Evolutionary conservation across 1,140 invertebrate genomes (phyloP), one percentile per base, ranked within the genome.

Genomic region (Carcinoscorpius rotundicauda): DNA sequence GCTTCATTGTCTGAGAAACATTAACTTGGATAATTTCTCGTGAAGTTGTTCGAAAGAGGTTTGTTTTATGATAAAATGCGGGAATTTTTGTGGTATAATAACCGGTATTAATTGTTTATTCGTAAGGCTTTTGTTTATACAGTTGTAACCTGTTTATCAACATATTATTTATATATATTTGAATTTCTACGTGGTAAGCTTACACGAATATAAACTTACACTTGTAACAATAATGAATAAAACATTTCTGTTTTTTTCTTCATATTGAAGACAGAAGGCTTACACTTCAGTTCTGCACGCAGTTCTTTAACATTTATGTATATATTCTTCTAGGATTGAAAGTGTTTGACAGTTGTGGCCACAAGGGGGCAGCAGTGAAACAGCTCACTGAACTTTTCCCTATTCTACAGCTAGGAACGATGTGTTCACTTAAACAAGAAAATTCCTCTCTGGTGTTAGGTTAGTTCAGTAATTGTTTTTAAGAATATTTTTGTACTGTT

Each of bases 281-380:
- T 61, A 9, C 50, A 6, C 6, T 59, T 59, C 6, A 6, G 48
- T 11, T 29, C 8, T 51, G 29, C 29, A 50, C 52, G 60, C 52
- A 6, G 10, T 51, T 50, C 8, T 61, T 61, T 61, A 4, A 51
- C 6, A 55, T 48, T 59, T 8, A n/a, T 11, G 11, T 53, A n/a
- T 64, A 4, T 50, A 61, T 8, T 49, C 5, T 66, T 9, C 11
- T 53, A 72, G 71, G 71, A 52, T 62, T 72, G 49, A 66, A 66
- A 64, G 66, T 70, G 8, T 71, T 69, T 57, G 71, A 72, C 50
- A 69, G 63, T 8, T 72, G 71, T 49, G 68, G 68, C 5, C 67
- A 69, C 11, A 64, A 59, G 52, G 68, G 67, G 6, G 55, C 67
- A 48, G 64, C 68, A 11, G 65, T 62, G 64, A 55, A 48, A 6